These are phyloP conservation scores for Rhagologus leucostigma DNA, from an alignment of 2,113 vertebrate genomes.

Conservation along the genomic window DNA sequence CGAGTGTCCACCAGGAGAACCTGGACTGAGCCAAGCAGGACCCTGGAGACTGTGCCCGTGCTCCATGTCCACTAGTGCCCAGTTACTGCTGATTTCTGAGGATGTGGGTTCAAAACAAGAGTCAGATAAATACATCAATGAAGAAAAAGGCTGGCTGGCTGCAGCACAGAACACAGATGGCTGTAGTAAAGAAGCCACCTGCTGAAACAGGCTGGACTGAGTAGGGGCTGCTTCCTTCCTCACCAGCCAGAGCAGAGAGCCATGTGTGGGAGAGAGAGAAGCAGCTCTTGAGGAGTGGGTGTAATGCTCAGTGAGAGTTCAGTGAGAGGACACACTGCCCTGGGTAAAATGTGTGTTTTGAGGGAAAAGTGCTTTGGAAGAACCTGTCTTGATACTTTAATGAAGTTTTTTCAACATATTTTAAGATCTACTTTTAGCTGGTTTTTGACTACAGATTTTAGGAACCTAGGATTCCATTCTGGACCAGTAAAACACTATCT, in stretches of 20 bases:
- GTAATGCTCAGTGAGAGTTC: neutral
- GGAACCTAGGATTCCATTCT: neutral
- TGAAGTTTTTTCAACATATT: neutral
- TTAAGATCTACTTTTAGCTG: neutral
- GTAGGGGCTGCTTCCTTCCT: neutral
- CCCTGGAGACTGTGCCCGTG: neutral
- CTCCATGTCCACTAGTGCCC: neutral
- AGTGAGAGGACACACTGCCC: neutral
- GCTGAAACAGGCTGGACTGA: neutral
- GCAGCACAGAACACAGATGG: neutral
- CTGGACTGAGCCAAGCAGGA: neutral
- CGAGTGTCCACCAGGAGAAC: fast-evolving
- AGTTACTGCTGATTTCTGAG: neutral
- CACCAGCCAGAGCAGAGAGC: neutral
- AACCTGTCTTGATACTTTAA: neutral
- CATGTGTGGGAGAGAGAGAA: neutral
- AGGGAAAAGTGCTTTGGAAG: neutral
- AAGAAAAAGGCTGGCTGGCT: neutral
- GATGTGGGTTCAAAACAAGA: neutral
- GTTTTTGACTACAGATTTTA: neutral
- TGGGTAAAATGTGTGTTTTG: neutral
- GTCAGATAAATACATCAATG: neutral
- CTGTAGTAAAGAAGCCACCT: constrained; percentile 6
- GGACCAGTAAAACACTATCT: neutral
- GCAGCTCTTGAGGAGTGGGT: neutral